Evolutionary conservation across 1,140 invertebrate species (phyloP), one percentile per base, ranked within the genome.

Genomic region (Drosophila repleta): DNA sequence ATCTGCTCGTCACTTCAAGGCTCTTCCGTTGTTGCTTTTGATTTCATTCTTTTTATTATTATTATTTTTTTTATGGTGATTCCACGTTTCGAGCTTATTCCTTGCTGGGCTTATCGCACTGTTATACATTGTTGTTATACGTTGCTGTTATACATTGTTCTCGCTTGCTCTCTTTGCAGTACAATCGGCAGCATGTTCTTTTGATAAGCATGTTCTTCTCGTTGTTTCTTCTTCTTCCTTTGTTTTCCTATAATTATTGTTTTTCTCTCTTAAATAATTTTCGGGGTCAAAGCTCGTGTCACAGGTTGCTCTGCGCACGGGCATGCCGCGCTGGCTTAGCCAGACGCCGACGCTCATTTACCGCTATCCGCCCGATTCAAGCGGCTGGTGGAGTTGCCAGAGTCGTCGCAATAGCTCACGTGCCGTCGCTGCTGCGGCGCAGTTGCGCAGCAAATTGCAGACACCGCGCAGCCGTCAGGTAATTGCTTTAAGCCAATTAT

Each of bases 381-480:
- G n/a, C 24, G 11, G 46, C 7, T 20, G 35, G 8, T 41, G 45
- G 66, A 48, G 58, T 53, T 37, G 26, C 24, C 58, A 55, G 39
- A 56, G 26, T 51, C 62, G 46, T 15, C 58, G 53, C 15, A 37
- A 60, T 48, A 56, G 41, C 29, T 79, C 78, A 80, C 78, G 74
- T 80, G 78, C 62, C 32, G 71, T 17, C 13, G 21, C 3, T 37
- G 43, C 21, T 48, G 62, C 60, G 71, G 72, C 79, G 74, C 79
- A 81, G 60, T 68, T 72, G 49, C 41, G 51, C 46, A n/a, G 21
- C 41, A 20, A 65, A 7, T 24, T 29, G 53, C 48, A 68, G 24
- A 61, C 46, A n/a, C 48, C 58, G n/a, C 68, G 13, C 56, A 61
- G 26, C 43, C 49, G 55, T 51, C 17, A 53, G 45, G 37, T 56